phyloP scores from a whole-genome alignment of 1,140 invertebrate species.

The Lasioglossum albipes region DNA sequence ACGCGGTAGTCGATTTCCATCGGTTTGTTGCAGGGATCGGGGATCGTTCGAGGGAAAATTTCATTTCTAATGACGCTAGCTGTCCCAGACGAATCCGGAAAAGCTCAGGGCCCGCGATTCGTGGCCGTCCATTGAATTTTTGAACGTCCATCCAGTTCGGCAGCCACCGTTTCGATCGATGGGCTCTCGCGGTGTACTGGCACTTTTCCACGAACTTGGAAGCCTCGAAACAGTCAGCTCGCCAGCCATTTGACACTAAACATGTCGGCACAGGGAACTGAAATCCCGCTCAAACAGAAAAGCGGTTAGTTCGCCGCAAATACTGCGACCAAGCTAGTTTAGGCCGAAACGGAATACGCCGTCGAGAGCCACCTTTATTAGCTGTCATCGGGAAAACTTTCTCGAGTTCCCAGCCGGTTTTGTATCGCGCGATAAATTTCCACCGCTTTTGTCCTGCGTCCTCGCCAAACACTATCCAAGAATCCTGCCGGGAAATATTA shows the following conservation, averaged over 20 bases:
- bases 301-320: slow-evolving; percentile 24
- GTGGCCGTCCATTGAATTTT: slow-evolving; percentile 29
- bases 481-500: not conserved
- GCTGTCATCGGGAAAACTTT: slow-evolving; percentile 34
- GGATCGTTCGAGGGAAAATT: not conserved
- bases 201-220: slow-evolving; percentile 41
- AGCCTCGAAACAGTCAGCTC: slow-evolving; percentile 33
- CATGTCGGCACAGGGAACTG: slow-evolving; percentile 30
- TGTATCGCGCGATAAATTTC: not conserved
- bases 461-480: not conserved
- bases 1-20: no score
- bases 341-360: not conserved
- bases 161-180: slow-evolving; percentile 5
- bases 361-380: slow-evolving; percentile 29
- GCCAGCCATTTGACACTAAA: slow-evolving; percentile 43
- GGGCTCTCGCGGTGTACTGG: slow-evolving; percentile 14
- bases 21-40: not conserved
- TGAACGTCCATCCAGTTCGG: slow-evolving; percentile 6
- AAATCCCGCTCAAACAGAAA: slow-evolving; percentile 43
- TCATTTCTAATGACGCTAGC: slow-evolving; percentile 15
- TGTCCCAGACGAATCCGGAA: not conserved
- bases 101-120: not conserved
- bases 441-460: not conserved
- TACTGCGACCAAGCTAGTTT: slow-evolving; percentile 15
- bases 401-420: not conserved